Evolutionary conservation across 1,140 invertebrate species (phyloP), one percentile per base, ranked within the genome.

Genomic region (Drosophila quadrilineata): DNA sequence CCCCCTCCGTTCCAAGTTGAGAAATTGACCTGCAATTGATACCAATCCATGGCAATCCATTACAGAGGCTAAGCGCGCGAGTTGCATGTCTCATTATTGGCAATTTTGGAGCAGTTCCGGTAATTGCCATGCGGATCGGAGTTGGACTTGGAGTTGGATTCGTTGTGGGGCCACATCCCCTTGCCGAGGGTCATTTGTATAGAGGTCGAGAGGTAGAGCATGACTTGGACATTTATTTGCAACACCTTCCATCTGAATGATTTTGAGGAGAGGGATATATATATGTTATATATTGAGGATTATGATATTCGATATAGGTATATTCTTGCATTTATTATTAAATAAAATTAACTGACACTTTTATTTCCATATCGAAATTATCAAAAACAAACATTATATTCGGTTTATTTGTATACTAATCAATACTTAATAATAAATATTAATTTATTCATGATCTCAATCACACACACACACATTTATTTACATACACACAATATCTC

Each of bases 81-180:
- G 80, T 76, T 88, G 87, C 80, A 88, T 88, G 86, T 86, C 86
- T 88, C 80, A 88, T 88, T 88, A 88, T 88, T 86, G 80, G 79
- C 76, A 88, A 88, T 88, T 88, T 86, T 62, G 60, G 74, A 79
- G 74, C 79, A 59, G 57, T 63, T 63, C 77, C 60, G 58, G 79
- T 75, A 85, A 85, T 85, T 85, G 74, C 59, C 28, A 28, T 29
- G 35, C 19, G 35, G 8, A 21, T 16, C 21, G 24, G 38, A 9
- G 22, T 12, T 1, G 1, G 21, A 22, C 43, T 10, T n/a, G n/a
- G 38, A 5, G 17, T 22, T 17, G 9, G 16, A 0, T 8, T 40
- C 4, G 16, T 17, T 40, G 17, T 43, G 40, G 17, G 26, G 19
- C 3, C 40, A 6, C n/a, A n/a, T n/a, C n/a, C n/a, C n/a, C 19